Percentiles rank a stretch among this genome's conserved stretches.
Conservation (phyloP, 2,888 invertebrate species). For the Melieria crassipennis region DNA sequence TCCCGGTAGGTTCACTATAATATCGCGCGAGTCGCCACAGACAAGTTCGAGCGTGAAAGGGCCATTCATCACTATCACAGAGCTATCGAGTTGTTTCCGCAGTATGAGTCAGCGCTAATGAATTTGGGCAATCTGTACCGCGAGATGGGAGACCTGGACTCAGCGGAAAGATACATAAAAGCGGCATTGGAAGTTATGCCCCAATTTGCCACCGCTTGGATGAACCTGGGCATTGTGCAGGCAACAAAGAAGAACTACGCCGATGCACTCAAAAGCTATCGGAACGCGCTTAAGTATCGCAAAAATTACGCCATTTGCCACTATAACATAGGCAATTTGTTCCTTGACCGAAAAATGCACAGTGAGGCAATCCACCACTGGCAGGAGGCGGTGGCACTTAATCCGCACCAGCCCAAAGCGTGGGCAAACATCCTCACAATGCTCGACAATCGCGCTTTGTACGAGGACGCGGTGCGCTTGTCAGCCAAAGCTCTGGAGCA, state of each 20-base stretch:
- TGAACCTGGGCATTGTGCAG: slow-evolving; percentile 95
- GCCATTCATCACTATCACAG: slow-evolving; percentile 83
- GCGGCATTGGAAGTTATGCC: slow-evolving; percentile 74
- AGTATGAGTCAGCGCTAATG: slow-evolving; percentile 92
- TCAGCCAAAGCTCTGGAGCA: slow-evolving; percentile 76
- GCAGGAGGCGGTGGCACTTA: slow-evolving; percentile 81
- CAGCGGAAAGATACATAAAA: slow-evolving; percentile 85
- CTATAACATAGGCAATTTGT: slow-evolving; percentile 96
- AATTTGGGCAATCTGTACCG: slow-evolving; percentile 95
- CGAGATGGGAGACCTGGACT: slow-evolving; percentile 88
- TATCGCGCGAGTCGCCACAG: slow-evolving; percentile 87
- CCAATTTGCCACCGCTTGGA: slow-evolving; percentile 96
- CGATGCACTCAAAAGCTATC: slow-evolving; percentile 82
- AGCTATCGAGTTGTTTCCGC: slow-evolving; percentile 88
- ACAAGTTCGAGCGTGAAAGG: slow-evolving; percentile 72
- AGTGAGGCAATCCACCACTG: slow-evolving; percentile 82
- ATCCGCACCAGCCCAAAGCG: slow-evolving; percentile 82
- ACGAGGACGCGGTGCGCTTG: slow-evolving; percentile 75
- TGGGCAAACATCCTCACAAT: slow-evolving; percentile 94
- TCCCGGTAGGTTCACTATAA: slow-evolving; percentile 74
- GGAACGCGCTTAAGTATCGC: slow-evolving; percentile 79
- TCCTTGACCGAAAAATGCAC: slow-evolving; percentile 79
- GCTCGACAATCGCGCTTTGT: slow-evolving; percentile 78
- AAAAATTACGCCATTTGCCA: slow-evolving; percentile 89
- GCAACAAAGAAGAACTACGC: slow-evolving; percentile 76